Base-by-base conservation (phyloP, 1,140 invertebrate genomes). In the Calycopis cecrops region DNA sequence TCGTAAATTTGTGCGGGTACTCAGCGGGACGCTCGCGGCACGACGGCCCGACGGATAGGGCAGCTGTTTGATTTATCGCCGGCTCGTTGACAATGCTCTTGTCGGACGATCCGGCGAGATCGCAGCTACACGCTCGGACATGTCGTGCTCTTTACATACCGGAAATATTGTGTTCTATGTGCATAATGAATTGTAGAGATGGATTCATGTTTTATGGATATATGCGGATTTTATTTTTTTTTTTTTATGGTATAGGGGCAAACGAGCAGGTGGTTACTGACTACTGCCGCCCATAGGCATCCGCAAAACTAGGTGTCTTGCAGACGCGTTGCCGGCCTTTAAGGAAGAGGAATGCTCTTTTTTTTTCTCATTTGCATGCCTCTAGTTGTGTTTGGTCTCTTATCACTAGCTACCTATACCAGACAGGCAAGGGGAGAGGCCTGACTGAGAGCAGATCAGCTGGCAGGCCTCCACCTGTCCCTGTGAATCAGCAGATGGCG, bases 1-100 rank as follows among this genome's bases (percentile, higher is more conserved):
- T 82, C 83, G 79, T 86, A 86, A 86, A 86, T 86, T 83, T 82
- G 81, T 85, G 80, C 60, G 70, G 72, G 72, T 63, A 67, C 81
- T 73, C 83, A 86, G 83, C 83, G 77, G 78, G 83, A 71, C 60
- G 74, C 71, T 72, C 47, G 60, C 62, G 65, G n/a, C n/a, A n/a
- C n/a, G 63, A 68, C 65, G 60, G 63, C 60, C 55, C 70, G 79
- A 83, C 74, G 82, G 79, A 86, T 84, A 84, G 80, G 74, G 66
- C 77, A 74, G 53, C 65, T 62, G 59, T 64, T 72, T 84, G 80
- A 84, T 86, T 81, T 84, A 84, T 38, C 62, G 55, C 59, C 55
- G 37, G 58, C 54, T 55, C 55, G 61, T 57, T 71, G 74, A 75
- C 75, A 77, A 71, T 73, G 60, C 60, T 28, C 21, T 28, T 28